These are phyloP conservation scores for Drosophila santomea DNA, from an alignment of 1,140 invertebrate species.

Conservation along the genomic window DNA sequence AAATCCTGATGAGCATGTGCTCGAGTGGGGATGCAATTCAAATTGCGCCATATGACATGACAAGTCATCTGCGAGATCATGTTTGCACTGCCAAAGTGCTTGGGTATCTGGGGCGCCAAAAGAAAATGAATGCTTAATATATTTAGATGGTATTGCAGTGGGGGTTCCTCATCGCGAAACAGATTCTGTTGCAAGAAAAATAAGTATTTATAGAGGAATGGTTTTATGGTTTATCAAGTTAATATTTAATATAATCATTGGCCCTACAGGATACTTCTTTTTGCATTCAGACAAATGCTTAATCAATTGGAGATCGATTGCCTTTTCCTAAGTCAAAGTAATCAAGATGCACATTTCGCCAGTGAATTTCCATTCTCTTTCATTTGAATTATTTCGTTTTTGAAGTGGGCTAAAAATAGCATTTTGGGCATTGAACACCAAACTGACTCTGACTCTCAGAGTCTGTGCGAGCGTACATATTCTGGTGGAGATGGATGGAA, in stretches of 20 bases:
- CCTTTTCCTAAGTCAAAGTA: background rate
- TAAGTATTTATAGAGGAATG: background rate
- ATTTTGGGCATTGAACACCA: constrained; percentile 50
- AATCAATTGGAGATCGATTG: constrained; percentile 6
- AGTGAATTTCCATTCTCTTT: constrained; percentile 20
- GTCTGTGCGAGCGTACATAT: constrained; percentile 9
- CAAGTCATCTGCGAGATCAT: constrained; percentile 39
- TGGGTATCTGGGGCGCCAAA: constrained; percentile 62
- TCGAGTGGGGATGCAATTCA: constrained; percentile 38
- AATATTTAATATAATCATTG: background rate
- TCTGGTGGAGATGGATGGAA: constrained; percentile 34
- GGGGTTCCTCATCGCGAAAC: background rate
- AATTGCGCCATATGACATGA: constrained; percentile 43
- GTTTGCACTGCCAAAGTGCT: constrained; percentile 27
- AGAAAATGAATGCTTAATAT: constrained; percentile 29
- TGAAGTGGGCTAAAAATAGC: constrained; percentile 38
- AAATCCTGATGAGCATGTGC: constrained; percentile 7
- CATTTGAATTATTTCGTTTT: constrained; percentile 33
- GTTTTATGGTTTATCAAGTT: background rate
- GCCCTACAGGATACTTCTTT: background rate
- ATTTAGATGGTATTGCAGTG: constrained; percentile 30
- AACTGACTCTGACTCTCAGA: constrained; percentile 53
- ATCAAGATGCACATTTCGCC: constrained; percentile 20
- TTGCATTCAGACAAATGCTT: background rate
- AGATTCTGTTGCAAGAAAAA: constrained; percentile 15